Conservation (phyloP, 2,113 vertebrate genomes). For the Prinia subflava region DNA sequence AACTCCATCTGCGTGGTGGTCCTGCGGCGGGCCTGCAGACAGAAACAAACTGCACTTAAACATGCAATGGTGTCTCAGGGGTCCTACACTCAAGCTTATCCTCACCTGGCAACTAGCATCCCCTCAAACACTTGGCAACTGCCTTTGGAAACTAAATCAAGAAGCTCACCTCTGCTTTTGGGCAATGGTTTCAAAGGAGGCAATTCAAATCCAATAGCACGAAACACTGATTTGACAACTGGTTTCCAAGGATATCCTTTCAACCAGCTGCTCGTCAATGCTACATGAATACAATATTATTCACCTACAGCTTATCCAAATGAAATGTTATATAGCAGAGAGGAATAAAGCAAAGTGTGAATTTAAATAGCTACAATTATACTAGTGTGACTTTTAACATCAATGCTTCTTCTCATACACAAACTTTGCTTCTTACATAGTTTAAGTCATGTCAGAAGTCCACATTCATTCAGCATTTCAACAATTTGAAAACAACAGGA, state of each 20-base stretch:
- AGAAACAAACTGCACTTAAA: background rate
- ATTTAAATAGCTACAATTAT: background rate
- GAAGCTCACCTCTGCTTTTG: background rate
- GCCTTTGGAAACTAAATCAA: background rate
- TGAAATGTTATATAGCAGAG: background rate
- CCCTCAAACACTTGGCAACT: background rate
- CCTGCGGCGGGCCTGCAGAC: conserved; percentile 86
- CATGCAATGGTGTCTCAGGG: background rate
- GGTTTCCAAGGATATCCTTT: background rate
- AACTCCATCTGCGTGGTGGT: conserved; percentile 97
- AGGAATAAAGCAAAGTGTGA: background rate
- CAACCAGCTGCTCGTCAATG: background rate
- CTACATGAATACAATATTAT: background rate
- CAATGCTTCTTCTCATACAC: background rate
- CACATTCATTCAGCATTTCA: background rate
- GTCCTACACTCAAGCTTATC: background rate
- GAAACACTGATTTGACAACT: background rate
- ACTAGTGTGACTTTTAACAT: background rate
- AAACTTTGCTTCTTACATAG: background rate
- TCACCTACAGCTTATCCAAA: background rate
- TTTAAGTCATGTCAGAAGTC: background rate
- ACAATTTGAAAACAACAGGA: background rate
- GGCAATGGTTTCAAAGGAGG: background rate
- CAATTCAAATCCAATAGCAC: background rate
- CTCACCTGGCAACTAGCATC: background rate